These are phyloP conservation scores for Callinectes sapidus DNA, from an alignment of 2,888 invertebrate species.

Conservation along the genomic window DNA sequence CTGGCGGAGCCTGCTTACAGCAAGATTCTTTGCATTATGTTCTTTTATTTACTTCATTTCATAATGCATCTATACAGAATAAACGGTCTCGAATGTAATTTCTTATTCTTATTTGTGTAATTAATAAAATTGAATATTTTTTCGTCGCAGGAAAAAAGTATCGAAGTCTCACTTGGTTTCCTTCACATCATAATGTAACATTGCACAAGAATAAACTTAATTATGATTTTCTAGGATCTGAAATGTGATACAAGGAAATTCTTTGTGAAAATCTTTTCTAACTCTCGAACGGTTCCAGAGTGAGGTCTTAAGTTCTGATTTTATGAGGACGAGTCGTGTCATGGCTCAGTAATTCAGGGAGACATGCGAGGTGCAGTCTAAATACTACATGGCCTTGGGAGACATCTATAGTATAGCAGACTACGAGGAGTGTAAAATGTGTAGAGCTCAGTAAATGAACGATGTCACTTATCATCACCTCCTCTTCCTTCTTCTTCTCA, in stretches of 20 bases:
- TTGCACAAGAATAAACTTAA: background rate
- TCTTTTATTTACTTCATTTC: background rate
- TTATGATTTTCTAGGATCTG: background rate
- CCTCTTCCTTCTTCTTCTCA: too few species aligned
- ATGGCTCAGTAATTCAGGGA: background rate
- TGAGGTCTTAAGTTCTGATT: background rate
- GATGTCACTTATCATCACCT: background rate
- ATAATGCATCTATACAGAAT: too few species aligned
- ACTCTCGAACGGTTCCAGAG: background rate
- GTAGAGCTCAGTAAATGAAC: background rate
- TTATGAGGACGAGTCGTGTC: constrained; percentile 11
- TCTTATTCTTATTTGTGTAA: too few species aligned
- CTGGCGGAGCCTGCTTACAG: background rate
- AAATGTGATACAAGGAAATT: background rate
- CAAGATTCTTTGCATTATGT: background rate
- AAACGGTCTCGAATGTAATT: too few species aligned
- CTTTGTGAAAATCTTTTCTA: background rate
- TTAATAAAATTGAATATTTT: too few species aligned
- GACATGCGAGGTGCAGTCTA: background rate
- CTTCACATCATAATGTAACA: background rate
- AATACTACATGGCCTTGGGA: background rate
- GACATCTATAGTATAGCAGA: background rate
- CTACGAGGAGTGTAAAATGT: background rate
- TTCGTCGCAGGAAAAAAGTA: too few species aligned
- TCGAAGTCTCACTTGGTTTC: too few species aligned